Conservation (phyloP, 1,140 invertebrate species). For the Neocloeon triangulifer region DNA sequence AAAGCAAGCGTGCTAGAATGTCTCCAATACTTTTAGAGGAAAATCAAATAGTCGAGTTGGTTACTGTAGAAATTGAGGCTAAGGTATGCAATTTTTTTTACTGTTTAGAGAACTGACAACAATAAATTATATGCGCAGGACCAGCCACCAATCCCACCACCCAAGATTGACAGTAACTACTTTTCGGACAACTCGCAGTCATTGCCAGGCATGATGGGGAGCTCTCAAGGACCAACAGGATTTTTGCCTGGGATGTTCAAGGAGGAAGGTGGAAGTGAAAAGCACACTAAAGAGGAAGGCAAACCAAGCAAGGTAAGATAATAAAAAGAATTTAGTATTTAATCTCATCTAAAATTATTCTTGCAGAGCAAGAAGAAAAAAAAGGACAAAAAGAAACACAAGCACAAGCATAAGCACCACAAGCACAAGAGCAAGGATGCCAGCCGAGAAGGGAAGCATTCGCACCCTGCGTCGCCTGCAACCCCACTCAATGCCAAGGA, state of each 20-base stretch:
- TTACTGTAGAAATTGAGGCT: neutral
- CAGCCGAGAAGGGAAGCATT: neutral
- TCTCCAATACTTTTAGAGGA: too few species aligned
- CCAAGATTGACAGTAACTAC: slow-evolving; percentile 37
- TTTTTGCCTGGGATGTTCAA: slow-evolving; percentile 64
- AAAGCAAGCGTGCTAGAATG: too few species aligned
- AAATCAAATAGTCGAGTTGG: neutral
- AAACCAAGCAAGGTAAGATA: slow-evolving; percentile 5
- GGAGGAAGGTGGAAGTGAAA: slow-evolving; percentile 18
- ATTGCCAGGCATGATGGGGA: slow-evolving; percentile 36
- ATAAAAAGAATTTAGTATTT: slow-evolving; percentile 2
- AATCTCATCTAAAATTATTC: slow-evolving; percentile 11
- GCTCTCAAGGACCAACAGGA: slow-evolving; percentile 32
- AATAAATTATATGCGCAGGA: neutral
- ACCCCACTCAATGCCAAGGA: slow-evolving; percentile 24
- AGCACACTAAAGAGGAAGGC: slow-evolving; percentile 11
- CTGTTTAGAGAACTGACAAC: slow-evolving; percentile 1
- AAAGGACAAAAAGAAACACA: slow-evolving; percentile 62
- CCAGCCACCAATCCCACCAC: neutral
- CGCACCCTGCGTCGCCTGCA: slow-evolving; percentile 18
- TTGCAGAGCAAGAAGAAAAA: slow-evolving; percentile 51
- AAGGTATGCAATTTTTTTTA: neutral
- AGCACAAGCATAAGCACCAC: slow-evolving; percentile 51
- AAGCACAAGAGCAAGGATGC: slow-evolving; percentile 22
- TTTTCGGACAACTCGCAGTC: slow-evolving; percentile 53